Evolutionary conservation across 2,888 invertebrate genomes (phyloP).

Genomic region (Drosophila neutralis): DNA sequence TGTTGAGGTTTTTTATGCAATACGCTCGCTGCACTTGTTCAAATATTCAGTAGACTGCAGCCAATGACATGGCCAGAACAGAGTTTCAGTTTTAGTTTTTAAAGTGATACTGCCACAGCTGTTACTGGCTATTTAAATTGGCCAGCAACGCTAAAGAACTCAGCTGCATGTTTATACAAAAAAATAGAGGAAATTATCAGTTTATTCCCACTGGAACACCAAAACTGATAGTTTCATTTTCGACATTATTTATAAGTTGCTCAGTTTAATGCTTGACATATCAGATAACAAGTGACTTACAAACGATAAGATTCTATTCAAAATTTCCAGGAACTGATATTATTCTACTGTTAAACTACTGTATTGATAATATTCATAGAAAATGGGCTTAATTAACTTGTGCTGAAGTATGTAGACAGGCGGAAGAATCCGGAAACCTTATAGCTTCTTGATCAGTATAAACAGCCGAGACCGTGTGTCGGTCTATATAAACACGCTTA

Average conservation of each 20-base stretch:
- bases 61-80: constrained; percentile 50
- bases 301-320: neutral
- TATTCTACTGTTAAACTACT: neutral
- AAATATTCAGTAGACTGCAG: constrained; percentile 63
- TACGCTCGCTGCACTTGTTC: constrained; percentile 58
- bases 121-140: constrained; percentile 10
- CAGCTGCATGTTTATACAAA: neutral
- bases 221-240: neutral
- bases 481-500: neutral
- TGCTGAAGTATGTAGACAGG: neutral
- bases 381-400: neutral
- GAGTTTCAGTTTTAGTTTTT: constrained; percentile 24
- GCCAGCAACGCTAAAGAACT: neutral
- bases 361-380: neutral
- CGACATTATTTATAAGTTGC: neutral
- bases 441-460: neutral
- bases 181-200: neutral
- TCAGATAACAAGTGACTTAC: neutral
- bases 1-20: constrained; percentile 78
- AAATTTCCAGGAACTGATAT: neutral
- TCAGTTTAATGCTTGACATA: neutral
- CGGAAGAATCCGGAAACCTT: neutral
- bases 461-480: fast-evolving
- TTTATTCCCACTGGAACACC: neutral
- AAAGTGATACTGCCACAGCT: constrained; percentile 18